phyloP scores from a whole-genome alignment of 2,888 invertebrate genomes.

The Trichopria drosophilae region DNA sequence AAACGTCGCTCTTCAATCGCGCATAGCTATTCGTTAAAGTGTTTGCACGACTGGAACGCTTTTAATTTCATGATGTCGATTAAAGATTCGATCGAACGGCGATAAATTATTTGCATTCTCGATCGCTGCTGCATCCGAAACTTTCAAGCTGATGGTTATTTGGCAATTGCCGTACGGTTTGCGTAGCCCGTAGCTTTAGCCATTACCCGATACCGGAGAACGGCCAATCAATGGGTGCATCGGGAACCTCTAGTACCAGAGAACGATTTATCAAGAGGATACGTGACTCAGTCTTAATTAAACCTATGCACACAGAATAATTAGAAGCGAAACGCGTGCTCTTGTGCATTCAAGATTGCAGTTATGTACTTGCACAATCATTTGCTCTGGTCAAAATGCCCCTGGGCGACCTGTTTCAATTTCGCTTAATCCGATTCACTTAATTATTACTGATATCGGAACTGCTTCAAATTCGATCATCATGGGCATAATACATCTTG shows the following conservation, averaged over 20 bases:
- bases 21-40: no score
- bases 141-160: conserved; percentile 38
- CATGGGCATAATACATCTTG: no score
- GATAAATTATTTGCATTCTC: conserved; percentile 32
- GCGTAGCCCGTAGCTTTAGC: no score
- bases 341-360: conserved; percentile 3
- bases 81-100: conserved; percentile 18
- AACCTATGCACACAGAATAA: conserved; percentile 42
- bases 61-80: conserved; percentile 20
- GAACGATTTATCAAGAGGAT: conserved; percentile 6
- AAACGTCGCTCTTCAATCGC: background rate
- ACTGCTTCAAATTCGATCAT: no score
- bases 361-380: conserved; percentile 14
- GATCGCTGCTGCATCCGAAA: conserved; percentile 36
- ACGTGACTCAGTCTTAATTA: conserved; percentile 47
- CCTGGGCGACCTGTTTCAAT: conserved; percentile 9
- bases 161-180: conserved; percentile 5
- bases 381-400: conserved; percentile 23
- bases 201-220: background rate
- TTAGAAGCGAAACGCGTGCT: conserved; percentile 31
- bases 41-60: background rate
- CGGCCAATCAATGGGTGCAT: conserved; percentile 37
- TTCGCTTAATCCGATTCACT: conserved; percentile 20
- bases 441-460: conserved; percentile 24
- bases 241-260: conserved; percentile 27